Evolutionary conservation across 1,140 invertebrate genomes (phyloP).

Genomic region (Pemphigus obesinymphae): DNA sequence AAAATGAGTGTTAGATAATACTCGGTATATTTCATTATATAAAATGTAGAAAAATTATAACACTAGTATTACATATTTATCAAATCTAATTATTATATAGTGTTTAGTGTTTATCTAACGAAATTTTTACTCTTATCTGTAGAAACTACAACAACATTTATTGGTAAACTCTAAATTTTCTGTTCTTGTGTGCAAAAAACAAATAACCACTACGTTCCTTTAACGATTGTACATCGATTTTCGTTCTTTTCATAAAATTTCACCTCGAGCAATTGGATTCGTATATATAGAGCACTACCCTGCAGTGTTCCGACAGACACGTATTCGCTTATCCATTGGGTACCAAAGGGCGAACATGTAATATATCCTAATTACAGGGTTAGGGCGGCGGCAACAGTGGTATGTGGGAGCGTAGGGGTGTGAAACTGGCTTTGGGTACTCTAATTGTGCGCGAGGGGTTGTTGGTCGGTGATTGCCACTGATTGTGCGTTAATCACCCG

Average conservation of each 20-base stretch:
- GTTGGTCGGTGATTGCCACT: slow-evolving; percentile 39
- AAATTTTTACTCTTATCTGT: too few relatives aligned
- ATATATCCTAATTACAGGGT: slow-evolving; percentile 38
- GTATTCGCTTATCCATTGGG: slow-evolving; percentile 14
- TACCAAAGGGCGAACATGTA: slow-evolving; percentile 19
- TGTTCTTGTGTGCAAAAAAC: too few relatives aligned
- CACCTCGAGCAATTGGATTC: background rate
- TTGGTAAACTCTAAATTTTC: too few relatives aligned
- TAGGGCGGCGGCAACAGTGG: background rate
- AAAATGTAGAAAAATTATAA: too few relatives aligned
- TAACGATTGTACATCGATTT: background rate
- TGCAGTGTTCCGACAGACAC: background rate
- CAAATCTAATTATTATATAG: too few relatives aligned
- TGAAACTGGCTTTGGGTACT: slow-evolving; percentile 34
- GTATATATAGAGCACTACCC: background rate
- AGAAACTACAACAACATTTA: too few relatives aligned
- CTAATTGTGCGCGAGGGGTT: slow-evolving; percentile 39
- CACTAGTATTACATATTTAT: too few relatives aligned
- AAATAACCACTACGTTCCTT: background rate
- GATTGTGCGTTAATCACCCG: slow-evolving; percentile 40
- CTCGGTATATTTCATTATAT: too few relatives aligned
- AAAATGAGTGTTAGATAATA: too few relatives aligned
- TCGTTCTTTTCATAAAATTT: background rate
- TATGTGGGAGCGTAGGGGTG: background rate
- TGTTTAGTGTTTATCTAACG: too few relatives aligned